Base-by-base conservation (phyloP, 2,888 invertebrate genomes). In the Drosophila mulleri region DNA sequence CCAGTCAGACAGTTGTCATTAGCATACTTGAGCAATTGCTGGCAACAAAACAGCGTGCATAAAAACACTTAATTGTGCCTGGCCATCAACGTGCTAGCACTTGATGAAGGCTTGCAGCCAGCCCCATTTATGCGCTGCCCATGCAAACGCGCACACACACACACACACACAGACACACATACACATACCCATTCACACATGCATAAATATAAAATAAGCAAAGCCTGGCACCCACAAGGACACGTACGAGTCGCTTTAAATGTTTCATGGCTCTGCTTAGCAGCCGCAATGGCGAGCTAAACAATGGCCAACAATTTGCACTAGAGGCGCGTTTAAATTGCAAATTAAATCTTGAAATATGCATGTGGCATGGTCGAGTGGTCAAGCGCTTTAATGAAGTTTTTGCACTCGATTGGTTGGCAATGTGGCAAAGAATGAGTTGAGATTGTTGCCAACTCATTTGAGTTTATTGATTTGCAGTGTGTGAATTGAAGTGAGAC, bases 31-130 rank as follows among this genome's bases (percentile, higher is more conserved):
- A 82, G 72, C 79, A 88, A 81, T 78, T 82, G 75, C 71, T 62
- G 62, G 59, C 58, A 78, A 80, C 72, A 81, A 78, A 72, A 79
- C 86, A 69, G 87, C 72, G 78, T 83, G 78, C 88, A 81, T 88
- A 88, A 88, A 84, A 83, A 78, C 75, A 86, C 89, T 88, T 85
- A 88, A 85, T 85, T 85, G 88, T 86, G 75, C 86, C 61, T 68
- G 82, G 78, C 81, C 83, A 76, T 69, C 88, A 84, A 77, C 88
- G 74, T 75, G 88, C 68, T 57, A 57, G 81, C 69, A 84, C 68
- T 78, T 86, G 81, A 73, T 75, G 82, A 77, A 57, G 77, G 72
- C 79, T 61, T 52, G 37, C 39, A n/a, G 39, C 32, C 14, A 11
- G 45, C 48, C 44, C 26, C 54, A 20, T n/a, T 44, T 52, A 29